phyloP scores from a whole-genome alignment of 1,140 invertebrate species.

The Drosophila seguyi region DNA sequence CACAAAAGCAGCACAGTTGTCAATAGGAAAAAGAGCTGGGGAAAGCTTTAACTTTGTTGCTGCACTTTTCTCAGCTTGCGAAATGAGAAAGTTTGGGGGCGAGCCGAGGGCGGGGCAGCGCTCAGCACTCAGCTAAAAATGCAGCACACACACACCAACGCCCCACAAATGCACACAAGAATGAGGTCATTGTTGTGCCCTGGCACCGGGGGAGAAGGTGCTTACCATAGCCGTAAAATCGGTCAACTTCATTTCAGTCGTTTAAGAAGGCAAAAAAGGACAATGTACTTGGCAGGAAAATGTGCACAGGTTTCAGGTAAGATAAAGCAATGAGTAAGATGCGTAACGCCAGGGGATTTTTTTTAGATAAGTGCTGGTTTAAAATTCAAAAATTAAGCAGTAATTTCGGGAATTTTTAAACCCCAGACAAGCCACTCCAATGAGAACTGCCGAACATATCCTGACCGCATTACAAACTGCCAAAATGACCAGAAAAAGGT shows the following conservation, averaged over 20 bases:
- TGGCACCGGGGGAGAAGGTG: neutral
- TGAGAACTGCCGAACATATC: conserved; percentile 14
- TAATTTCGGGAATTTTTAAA: neutral
- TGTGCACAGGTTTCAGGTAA: neutral
- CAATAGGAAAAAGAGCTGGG: conserved; percentile 28
- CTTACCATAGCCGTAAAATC: neutral
- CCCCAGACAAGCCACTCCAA: neutral
- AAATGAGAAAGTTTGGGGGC: conserved; percentile 14
- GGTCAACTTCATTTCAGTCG: neutral
- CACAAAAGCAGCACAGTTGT: conserved; percentile 47
- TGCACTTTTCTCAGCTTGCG: conserved; percentile 18
- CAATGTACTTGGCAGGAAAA: neutral
- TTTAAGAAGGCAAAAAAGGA: neutral
- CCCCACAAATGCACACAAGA: conserved; percentile 5
- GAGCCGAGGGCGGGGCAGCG: neutral
- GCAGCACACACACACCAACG: conserved; percentile 1
- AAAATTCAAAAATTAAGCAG: too few species aligned
- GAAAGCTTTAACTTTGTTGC: conserved; percentile 55
- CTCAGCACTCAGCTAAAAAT: conserved; percentile 6
- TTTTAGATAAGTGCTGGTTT: too few species aligned
- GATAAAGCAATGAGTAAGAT: neutral
- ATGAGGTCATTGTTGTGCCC: conserved; percentile 52
- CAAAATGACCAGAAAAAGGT: conserved; percentile 38
- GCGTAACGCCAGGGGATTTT: neutral
- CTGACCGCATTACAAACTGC: conserved; percentile 56